Evolutionary conservation across 2,888 invertebrate genomes (phyloP), one percentile per base, ranked within the genome.

Genomic region (Amiota communis): DNA sequence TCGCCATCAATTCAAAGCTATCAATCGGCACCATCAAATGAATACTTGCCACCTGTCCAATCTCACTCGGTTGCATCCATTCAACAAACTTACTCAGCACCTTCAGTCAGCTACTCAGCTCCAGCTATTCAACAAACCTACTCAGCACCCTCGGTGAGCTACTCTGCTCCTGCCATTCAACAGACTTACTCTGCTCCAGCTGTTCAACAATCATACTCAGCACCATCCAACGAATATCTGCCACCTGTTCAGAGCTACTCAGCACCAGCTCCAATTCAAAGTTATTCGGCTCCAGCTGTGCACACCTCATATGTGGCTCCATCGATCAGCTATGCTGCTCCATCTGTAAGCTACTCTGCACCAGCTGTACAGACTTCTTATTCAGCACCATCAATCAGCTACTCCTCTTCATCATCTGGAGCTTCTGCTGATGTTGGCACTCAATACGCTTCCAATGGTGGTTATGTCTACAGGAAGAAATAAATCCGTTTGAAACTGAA

Each of bases 371-470:
- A 75, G 23, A 74, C 75, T 65, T 67, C 73, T 68, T 80, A 79
- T 71, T 67, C 75, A n/a, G 77, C 77, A 11, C 75, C 78, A 1
- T 71, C 68, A 51, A 56, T 56, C 47, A 72, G 65, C 49, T 73
- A 51, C 61, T 64, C 72, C 15, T 71, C 13, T 73, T 71, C 47
- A 56, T 71, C 47, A 51, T 36, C 36, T 36, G 36, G 36, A 36
- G 73, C n/a, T 74, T 73, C 48, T 63, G 73, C n/a, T 70, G 84
- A 84, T 81, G 78, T 76, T 36, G 88, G 84, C 56, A 88, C 88
- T 74, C 87, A 88, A 79, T 88, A 88, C 70, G 88, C 85, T 69
- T 80, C 88, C 81, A 89, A 89, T 71, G 88, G 89, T 51, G 88
- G 88, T 75, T 88, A 88, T 70, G 83, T 87, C 78, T 88, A 88